Conservation (phyloP, 1,140 invertebrate species). For the Cardiocondyla obscurior region DNA sequence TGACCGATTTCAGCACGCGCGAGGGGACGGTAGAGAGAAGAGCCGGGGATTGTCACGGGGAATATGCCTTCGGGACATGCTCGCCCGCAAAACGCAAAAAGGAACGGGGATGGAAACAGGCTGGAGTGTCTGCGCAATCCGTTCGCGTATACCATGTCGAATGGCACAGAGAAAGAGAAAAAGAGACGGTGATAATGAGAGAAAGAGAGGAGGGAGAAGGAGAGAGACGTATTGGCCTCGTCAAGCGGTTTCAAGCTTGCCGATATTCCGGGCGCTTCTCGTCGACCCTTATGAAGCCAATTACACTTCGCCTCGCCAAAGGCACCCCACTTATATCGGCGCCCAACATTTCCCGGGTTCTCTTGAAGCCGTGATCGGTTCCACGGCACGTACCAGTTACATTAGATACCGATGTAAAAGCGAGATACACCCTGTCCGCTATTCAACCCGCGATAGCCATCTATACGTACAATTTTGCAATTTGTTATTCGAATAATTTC, state of each 20-base stretch:
- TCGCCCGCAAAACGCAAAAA: conserved; percentile 67
- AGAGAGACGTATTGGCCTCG: conserved; percentile 73
- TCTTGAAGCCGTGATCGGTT: conserved; percentile 58
- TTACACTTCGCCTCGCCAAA: conserved; percentile 75
- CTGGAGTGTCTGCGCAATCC: conserved; percentile 53
- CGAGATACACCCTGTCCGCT: conserved; percentile 47
- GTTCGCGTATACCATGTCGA: conserved; percentile 40
- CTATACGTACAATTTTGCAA: conserved; percentile 16
- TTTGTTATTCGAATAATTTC: conserved; percentile 12
- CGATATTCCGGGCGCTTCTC: conserved; percentile 75
- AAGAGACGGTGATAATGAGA: conserved; percentile 53
- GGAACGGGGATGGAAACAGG: conserved; percentile 17
- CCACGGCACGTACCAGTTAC: conserved; percentile 62
- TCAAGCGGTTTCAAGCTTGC: conserved; percentile 75
- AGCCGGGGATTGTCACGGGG: conserved; percentile 34
- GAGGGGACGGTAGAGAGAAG: not conserved
- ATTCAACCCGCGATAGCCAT: conserved; percentile 4
- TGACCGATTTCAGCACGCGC: conserved; percentile 64
- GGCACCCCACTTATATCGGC: conserved; percentile 71
- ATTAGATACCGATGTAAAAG: conserved; percentile 67
- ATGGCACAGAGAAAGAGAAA: conserved; percentile 25
- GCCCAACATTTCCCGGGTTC: conserved; percentile 54
- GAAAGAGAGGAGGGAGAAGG: not conserved
- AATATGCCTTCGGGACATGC: conserved; percentile 62
- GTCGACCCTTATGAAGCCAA: conserved; percentile 79